Evolutionary conservation across 2,113 vertebrate species (phyloP).

Genomic region (Tenebrosternarchus preto): DNA sequence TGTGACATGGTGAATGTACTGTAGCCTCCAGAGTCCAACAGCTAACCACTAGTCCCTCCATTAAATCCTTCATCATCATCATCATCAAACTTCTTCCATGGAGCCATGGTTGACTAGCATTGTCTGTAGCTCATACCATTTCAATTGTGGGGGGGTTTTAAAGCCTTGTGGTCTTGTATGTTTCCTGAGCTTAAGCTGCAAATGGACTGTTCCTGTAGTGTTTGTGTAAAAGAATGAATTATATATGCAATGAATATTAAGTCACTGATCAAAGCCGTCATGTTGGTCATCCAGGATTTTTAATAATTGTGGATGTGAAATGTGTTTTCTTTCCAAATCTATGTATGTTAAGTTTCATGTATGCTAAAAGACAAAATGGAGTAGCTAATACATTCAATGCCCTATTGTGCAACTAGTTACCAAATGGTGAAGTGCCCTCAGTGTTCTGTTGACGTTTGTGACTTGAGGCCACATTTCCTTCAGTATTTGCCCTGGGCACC

Average conservation of each 20-base stretch:
- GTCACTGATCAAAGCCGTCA: background rate
- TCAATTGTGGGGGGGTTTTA: background rate
- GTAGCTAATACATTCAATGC: slow-evolving; percentile 20
- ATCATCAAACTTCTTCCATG: background rate
- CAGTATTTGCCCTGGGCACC: background rate
- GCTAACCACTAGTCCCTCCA: slow-evolving; percentile 43
- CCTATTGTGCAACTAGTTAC: slow-evolving; percentile 5
- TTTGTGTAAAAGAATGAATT: background rate
- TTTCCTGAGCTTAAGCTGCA: slow-evolving; percentile 5
- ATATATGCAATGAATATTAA: slow-evolving; percentile 15
- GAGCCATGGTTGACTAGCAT: background rate
- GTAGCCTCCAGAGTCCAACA: slow-evolving; percentile 25
- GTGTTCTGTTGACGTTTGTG: background rate
- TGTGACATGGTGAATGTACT: slow-evolving; percentile 53
- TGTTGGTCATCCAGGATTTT: background rate
- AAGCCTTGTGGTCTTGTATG: background rate
- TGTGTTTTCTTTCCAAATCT: background rate
- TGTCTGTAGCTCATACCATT: background rate
- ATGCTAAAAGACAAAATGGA: slow-evolving; percentile 1
- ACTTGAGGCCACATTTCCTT: background rate
- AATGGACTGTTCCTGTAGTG: slow-evolving; percentile 14
- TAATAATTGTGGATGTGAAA: background rate
- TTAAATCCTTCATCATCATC: slow-evolving; percentile 25
- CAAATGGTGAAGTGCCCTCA: slow-evolving; percentile 4
- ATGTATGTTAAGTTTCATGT: background rate